Evolutionary conservation across 1,140 invertebrate genomes (phyloP), one percentile per base, ranked within the genome.

Genomic region (Phortica variegata): DNA sequence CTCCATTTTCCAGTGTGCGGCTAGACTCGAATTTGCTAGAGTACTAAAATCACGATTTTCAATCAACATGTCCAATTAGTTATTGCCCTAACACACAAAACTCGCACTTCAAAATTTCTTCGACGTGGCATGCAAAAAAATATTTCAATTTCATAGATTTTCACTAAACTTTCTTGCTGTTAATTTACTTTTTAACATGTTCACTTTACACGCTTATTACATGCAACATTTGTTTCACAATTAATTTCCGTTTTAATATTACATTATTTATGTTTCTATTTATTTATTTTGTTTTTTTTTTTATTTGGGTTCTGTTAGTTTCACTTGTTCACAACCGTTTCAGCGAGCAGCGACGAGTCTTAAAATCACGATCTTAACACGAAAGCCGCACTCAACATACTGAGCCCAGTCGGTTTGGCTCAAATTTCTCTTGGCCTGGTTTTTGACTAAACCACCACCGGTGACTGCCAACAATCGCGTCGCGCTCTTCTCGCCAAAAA

Each of bases 31-130:
- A 59, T 65, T 58, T 61, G 70, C 59, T 47, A 73, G 61, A 58
- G 65, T 60, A 60, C 71, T 70, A 73, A 74, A 73, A 49, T 74
- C 71, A 61, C 71, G 70, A 60, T 74, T 74, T 51, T 74, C 71
- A 55, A 74, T 74, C 71, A 74, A 74, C 71, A 74, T 74, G 66
- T 60, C 69, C 45, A 48, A 26, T 32, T 36, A 36, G 37, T 37
- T 54, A 42, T 32, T 23, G 34, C 7, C 36, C 37, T 20, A 12
- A 16, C 12, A 29, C 32, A 13, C 50, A 49, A 37, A 41, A 59
- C 57, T 52, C 61, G 44, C n/a, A n/a, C n/a, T n/a, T n/a, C n/a
- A n/a, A n/a, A n/a, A n/a, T n/a, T n/a, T n/a, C n/a, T n/a, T n/a
- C n/a, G n/a, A n/a, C n/a, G n/a, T n/a, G n/a, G n/a, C n/a, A n/a